Base-by-base conservation (phyloP, 2,113 vertebrate genomes). In the Oxygymnocypris stewartii region DNA sequence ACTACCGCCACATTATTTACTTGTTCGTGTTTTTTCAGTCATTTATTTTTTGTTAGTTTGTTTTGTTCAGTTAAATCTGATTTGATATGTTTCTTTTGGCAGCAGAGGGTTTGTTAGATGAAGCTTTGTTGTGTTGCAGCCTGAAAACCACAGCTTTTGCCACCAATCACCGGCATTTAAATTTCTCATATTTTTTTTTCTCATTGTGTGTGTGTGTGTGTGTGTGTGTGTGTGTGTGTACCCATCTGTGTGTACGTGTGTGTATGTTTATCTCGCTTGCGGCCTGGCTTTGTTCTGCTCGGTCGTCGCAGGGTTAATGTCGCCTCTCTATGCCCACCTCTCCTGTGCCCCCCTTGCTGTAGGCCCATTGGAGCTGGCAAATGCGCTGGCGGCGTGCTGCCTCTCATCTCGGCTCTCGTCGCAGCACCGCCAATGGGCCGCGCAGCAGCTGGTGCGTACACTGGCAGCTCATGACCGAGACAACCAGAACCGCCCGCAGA, bases 321-420 rank as follows among this genome's bases (percentile, higher is more conserved):
- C 95, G 93, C 96, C 96, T 95, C 96, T 97, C 92, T 96, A 95
- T 97, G 96, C 96, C 96, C 95, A 96, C 93, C 96, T 96, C 95
- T 96, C 95, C 96, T 96, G 94, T 96, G 94, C 96, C 94, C 95
- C 96, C 93, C 96, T 95, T 95, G 95, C 96, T 97, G 94, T 96
- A 99, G 98, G 98, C 92, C 97, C 97, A 90, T 95, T 99, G 96
- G 98, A 99, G 93, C 95, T 99, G 95, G 98, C 98, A 90, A 99
- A 99, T 12, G 97, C 98, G 63, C 95, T 99, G 92, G 97, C 97
- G 76, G 98, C 98, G 51, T 99, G 97, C 95, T 99, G 98, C 96
- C 96, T 99, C 67, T 99, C 98, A 4, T 97, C 97, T 4, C 94
- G 97, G 88, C 96, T 99, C 6, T 99, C 98, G 14, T 99, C 98